These are phyloP conservation scores for Hirtodrosophila confusa DNA, from an alignment of 2,888 invertebrate species.

Conservation along the genomic window DNA sequence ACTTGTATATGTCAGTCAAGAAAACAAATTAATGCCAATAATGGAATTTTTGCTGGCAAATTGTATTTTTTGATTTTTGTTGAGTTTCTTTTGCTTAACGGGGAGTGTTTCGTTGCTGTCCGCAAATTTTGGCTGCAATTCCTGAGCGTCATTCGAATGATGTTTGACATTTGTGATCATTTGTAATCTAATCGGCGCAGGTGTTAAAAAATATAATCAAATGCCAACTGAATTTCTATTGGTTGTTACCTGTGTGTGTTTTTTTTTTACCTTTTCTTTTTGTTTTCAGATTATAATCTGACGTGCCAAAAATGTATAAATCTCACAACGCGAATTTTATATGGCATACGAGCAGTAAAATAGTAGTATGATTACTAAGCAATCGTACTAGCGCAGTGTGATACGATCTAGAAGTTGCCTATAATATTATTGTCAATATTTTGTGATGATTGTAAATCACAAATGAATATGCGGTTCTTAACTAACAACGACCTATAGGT, in stretches of 20 bases:
- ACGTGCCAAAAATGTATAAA: constrained; percentile 23
- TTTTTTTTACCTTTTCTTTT: not conserved
- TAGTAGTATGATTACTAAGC: not conserved
- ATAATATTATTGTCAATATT: too few relatives aligned
- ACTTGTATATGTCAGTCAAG: not conserved
- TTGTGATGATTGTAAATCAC: not conserved
- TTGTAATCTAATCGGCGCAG: constrained; percentile 41
- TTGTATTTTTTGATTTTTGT: not conserved
- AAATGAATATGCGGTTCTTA: constrained; percentile 7
- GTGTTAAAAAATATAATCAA: constrained; percentile 23
- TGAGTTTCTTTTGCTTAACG: constrained; percentile 1
- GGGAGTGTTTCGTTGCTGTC: not conserved
- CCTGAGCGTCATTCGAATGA: constrained; percentile 6
- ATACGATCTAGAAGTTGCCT: too few relatives aligned
- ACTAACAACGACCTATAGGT: too few relatives aligned
- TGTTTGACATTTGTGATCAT: constrained; percentile 32
- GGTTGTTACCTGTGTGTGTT: constrained; percentile 6
- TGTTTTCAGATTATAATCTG: constrained; percentile 2
- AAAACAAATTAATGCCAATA: too few relatives aligned
- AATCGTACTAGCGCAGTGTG: constrained; percentile 2
- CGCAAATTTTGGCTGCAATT: not conserved
- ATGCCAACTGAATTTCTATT: constrained; percentile 39
- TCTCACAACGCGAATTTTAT: constrained; percentile 9
- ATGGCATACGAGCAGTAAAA: not conserved
- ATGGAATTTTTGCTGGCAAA: constrained; percentile 2